Percentiles rank a stretch among this genome's conserved stretches.
These are phyloP conservation scores for Penaeus japonicus DNA, from an alignment of 1,140 invertebrate species.

Conservation along the genomic window DNA sequence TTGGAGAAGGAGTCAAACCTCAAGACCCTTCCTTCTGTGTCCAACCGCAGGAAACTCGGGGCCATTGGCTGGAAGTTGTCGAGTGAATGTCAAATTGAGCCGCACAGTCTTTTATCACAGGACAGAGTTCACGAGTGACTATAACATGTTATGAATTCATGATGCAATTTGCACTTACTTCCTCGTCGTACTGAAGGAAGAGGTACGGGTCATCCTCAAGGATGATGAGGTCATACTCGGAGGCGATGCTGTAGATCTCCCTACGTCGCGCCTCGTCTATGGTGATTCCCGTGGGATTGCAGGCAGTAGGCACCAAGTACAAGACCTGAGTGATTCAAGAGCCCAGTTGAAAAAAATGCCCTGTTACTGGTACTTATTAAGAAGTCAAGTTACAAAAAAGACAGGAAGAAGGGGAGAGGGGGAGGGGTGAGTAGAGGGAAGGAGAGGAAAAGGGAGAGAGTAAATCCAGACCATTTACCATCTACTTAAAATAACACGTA, in stretches of 20 bases:
- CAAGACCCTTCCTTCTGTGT: constrained; percentile 11
- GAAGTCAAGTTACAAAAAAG: neutral
- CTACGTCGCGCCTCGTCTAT: constrained; percentile 72
- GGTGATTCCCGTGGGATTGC: constrained; percentile 77
- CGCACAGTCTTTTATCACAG: neutral
- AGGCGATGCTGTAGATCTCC: constrained; percentile 77
- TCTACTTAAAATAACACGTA: too few species aligned
- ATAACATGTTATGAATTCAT: neutral
- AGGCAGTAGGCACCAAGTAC: constrained; percentile 71
- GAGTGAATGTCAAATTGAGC: neutral
- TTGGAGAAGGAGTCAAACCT: constrained; percentile 83
- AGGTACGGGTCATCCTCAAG: constrained; percentile 85
- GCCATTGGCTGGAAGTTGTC: neutral
- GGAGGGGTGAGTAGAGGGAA: too few species aligned
- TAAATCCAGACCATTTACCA: too few species aligned
- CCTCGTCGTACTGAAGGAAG: constrained; percentile 75
- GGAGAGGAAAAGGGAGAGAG: too few species aligned
- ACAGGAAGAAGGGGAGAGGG: too few species aligned
- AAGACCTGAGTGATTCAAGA: constrained; percentile 64
- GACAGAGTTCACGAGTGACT: neutral
- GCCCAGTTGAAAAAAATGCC: neutral
- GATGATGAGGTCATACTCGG: constrained; percentile 79
- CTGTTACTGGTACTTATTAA: neutral
- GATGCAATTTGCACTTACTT: neutral
- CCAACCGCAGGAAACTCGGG: neutral